These are phyloP conservation scores for Magallana gigas DNA, from an alignment of 1,140 invertebrate genomes.

Conservation along the genomic window DNA sequence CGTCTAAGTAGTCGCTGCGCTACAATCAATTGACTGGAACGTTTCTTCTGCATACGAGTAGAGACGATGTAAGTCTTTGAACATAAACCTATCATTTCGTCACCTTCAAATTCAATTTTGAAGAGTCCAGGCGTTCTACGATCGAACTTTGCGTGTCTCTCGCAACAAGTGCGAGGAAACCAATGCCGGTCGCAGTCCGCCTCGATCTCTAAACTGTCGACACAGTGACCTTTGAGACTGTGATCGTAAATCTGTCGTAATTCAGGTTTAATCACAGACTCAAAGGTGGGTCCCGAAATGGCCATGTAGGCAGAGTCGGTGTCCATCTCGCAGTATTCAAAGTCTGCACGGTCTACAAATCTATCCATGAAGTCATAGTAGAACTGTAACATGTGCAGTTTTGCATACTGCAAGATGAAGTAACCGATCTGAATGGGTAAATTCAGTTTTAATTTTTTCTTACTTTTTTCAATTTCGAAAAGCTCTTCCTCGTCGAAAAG, in stretches of 20 bases:
- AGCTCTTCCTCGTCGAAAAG: background rate
- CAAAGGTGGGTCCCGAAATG: constrained; percentile 40
- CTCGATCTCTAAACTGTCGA: background rate
- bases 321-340: too few relatives aligned
- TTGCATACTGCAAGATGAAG: constrained; percentile 55
- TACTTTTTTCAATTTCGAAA: constrained; percentile 27
- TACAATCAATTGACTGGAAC: background rate
- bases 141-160: constrained; percentile 19
- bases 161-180: constrained; percentile 46
- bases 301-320: constrained; percentile 53
- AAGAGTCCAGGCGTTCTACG: constrained; percentile 41
- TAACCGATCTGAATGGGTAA: constrained; percentile 38
- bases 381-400: constrained; percentile 53
- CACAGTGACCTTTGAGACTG: constrained; percentile 49
- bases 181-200: background rate
- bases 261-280: background rate
- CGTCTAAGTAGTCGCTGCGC: background rate
- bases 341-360: too few relatives aligned
- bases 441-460: constrained; percentile 16
- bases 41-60: background rate
- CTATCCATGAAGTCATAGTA: too few relatives aligned
- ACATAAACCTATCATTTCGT: constrained; percentile 39
- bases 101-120: constrained; percentile 29
- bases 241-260: constrained; percentile 60
- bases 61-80: constrained; percentile 29